Conservation (phyloP, 2,113 vertebrate genomes). For the Vidua chalybeata region DNA sequence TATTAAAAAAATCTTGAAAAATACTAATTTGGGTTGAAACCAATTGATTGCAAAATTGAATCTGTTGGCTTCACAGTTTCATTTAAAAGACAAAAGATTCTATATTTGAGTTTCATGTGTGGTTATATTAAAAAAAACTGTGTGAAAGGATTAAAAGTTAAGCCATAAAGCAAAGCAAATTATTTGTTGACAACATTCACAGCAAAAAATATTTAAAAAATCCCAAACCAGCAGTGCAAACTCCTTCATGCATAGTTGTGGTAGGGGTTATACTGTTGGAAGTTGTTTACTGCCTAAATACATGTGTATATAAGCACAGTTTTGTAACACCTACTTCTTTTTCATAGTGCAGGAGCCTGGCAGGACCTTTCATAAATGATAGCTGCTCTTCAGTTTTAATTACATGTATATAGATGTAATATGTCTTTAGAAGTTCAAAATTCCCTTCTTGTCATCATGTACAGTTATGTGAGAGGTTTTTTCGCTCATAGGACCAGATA, state of each 20-base stretch:
- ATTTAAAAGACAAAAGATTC: neutral
- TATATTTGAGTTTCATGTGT: neutral
- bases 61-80: neutral
- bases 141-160: neutral
- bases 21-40: neutral
- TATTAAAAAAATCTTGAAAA: neutral
- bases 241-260: neutral
- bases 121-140: neutral
- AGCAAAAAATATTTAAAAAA: neutral
- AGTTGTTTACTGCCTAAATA: neutral
- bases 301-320: neutral
- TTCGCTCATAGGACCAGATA: neutral
- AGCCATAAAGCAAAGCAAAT: neutral
- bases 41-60: neutral
- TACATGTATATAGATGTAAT: neutral
- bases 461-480: neutral
- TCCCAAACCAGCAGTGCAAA: neutral
- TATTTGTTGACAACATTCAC: neutral
- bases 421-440: neutral
- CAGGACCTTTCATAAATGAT: neutral
- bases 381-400: neutral
- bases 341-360: neutral
- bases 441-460: neutral
- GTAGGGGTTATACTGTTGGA: neutral
- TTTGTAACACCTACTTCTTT: neutral